Conservation (phyloP, 2,113 vertebrate species). For the Ptilorrhoa leucosticta region DNA sequence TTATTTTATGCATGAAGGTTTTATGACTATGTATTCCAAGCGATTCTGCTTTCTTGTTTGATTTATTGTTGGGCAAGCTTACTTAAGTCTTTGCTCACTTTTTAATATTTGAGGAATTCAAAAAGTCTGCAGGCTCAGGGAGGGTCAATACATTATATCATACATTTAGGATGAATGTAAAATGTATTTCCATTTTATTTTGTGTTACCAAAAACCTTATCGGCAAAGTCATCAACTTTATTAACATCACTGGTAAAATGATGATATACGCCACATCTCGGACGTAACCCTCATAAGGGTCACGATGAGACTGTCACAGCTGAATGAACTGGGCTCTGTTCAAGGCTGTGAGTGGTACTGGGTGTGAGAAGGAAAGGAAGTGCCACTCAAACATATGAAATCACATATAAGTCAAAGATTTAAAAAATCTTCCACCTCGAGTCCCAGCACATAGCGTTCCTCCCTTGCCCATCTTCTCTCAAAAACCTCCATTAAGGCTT, state of each 20-base stretch:
- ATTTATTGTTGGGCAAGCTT: not conserved
- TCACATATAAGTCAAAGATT: not conserved
- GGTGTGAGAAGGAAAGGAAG: not conserved
- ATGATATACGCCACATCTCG: not conserved
- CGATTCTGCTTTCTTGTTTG: not conserved
- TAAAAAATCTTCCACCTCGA: not conserved
- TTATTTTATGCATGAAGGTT: not conserved
- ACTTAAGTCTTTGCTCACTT: not conserved
- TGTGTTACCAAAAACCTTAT: not conserved
- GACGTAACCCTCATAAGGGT: not conserved
- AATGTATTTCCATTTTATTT: not conserved
- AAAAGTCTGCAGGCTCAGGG: not conserved
- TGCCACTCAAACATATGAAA: not conserved
- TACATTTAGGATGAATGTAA: not conserved
- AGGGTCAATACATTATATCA: not conserved
- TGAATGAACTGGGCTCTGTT: not conserved
- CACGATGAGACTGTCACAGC: not conserved
- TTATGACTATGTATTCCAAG: not conserved
- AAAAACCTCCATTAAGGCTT: not conserved
- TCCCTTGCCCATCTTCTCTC: not conserved
- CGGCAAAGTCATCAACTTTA: not conserved
- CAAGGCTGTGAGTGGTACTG: not conserved
- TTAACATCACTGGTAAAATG: not conserved
- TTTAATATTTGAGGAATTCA: not conserved
- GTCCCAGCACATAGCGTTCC: not conserved